Conservation (phyloP, 2,797 vertebrate species). For the Echeneis naucrates region DNA sequence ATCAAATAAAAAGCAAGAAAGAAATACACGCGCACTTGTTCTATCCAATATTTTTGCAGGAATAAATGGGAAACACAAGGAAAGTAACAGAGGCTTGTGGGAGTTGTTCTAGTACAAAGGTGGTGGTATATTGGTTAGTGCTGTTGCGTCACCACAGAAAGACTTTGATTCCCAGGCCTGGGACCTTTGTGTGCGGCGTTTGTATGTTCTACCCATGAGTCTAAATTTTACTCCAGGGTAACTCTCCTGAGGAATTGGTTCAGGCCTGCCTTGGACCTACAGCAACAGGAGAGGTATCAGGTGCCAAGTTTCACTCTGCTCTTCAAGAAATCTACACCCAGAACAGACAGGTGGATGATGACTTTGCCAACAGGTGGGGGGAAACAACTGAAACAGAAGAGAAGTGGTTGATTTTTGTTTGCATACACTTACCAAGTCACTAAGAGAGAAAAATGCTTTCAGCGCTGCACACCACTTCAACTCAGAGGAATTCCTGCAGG, state of each 20-base stretch:
- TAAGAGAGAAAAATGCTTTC: neutral
- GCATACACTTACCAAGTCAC: neutral
- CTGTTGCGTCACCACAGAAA: no score
- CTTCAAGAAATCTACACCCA: slow-evolving; percentile 81
- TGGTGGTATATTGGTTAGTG: no score
- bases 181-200: no score
- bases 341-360: slow-evolving; percentile 77
- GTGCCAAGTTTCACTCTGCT: slow-evolving; percentile 78
- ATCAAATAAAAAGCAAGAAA: no score
- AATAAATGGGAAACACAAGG: no score
- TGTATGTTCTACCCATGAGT: no score
- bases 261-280: slow-evolving; percentile 79
- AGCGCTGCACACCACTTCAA: slow-evolving; percentile 82
- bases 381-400: neutral
- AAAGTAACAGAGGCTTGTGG: no score
- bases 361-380: slow-evolving; percentile 73
- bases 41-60: no score
- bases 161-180: no score
- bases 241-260: slow-evolving; percentile 78
- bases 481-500: slow-evolving; percentile 78
- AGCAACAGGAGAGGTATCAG: slow-evolving; percentile 78
- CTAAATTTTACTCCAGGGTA: no score
- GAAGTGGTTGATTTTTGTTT: neutral
- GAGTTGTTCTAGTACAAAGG: no score
- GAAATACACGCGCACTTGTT: no score